Base-by-base conservation (phyloP, 2,888 invertebrate species). In the Venustoraphidia nigricollis region DNA sequence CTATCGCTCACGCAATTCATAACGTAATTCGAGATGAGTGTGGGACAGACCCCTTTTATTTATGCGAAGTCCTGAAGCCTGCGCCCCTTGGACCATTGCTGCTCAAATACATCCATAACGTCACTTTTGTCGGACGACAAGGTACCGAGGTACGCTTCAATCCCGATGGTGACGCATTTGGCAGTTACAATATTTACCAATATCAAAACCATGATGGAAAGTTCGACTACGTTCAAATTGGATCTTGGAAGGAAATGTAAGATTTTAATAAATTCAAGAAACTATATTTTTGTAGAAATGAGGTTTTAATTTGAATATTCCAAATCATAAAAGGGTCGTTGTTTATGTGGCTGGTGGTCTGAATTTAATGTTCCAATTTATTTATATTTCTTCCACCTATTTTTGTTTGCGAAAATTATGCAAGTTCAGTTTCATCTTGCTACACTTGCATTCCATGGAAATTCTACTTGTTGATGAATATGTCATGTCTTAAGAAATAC, bases 1-100 rank as follows among this genome's bases (percentile, higher is more conserved):
- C 84, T 1, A 76, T 84, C 62, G 85, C 85, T 1, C 73, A 81
- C 58, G 82, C 81, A 1, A 67, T 85, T 14, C 77, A 84, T 59
- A 72, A 73, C 51, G 67, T 80, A 57, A 72, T 79, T 46, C 64
- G 64, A 17, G 77, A 80, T 53, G 63, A 73, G 45, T 84, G 84
- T 60, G 62, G 60, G 27, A 52, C 51, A 9, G 59, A 61, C 35
- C 62, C 64, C 37, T 56, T 62, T 45, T 62, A 66, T 53, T 57
- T 66, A 39, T 76, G 75, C 55, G 66, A 67, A 10, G 55, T 58
- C 14, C 59, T 75, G 46, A 61, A 64, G 48, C 71, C 72, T 11
- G 69, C 71, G 35, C 71, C 72, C 2, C 60, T 67, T 4, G 81
- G 81, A 36, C 67, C 68, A 17, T 68, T 71, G 44, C 70, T 83